Evolutionary conservation across 2,113 vertebrate genomes (phyloP).

Genomic region (Naja naja): DNA sequence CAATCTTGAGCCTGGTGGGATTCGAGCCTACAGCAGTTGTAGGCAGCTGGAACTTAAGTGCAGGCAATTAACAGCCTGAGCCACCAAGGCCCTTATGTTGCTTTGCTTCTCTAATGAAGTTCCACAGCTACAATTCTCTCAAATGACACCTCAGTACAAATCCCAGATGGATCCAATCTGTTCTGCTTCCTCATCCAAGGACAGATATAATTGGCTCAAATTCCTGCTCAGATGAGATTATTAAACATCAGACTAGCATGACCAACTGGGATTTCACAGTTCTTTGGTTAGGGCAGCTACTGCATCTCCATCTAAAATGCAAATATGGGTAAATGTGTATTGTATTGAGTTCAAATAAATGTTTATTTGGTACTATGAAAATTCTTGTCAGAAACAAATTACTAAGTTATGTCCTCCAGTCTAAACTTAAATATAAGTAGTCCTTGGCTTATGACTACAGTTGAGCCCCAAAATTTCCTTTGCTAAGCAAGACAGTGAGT

Average conservation of each 20-base stretch:
- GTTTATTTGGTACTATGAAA: neutral
- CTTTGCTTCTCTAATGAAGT: neutral
- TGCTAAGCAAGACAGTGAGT: neutral
- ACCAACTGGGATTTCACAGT: neutral
- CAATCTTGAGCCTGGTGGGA: no score
- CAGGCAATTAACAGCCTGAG: no score
- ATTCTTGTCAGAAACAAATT: neutral
- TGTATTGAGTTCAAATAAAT: neutral
- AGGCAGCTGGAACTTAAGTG: no score
- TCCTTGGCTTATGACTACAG: neutral
- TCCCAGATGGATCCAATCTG: neutral
- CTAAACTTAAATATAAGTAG: neutral
- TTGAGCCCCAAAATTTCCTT: neutral
- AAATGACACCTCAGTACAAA: neutral
- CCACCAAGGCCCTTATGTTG: neutral
- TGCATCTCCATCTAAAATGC: neutral
- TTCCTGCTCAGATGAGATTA: neutral
- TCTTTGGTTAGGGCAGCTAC: neutral
- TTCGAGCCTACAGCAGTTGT: no score
- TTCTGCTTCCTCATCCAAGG: constrained; percentile 18
- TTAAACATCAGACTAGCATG: neutral
- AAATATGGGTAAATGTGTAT: neutral
- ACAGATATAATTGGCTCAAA: neutral
- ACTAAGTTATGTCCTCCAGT: neutral
- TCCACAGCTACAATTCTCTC: neutral